Evolutionary conservation across 2,888 invertebrate genomes (phyloP).

Genomic region (Creontiades dilutus): DNA sequence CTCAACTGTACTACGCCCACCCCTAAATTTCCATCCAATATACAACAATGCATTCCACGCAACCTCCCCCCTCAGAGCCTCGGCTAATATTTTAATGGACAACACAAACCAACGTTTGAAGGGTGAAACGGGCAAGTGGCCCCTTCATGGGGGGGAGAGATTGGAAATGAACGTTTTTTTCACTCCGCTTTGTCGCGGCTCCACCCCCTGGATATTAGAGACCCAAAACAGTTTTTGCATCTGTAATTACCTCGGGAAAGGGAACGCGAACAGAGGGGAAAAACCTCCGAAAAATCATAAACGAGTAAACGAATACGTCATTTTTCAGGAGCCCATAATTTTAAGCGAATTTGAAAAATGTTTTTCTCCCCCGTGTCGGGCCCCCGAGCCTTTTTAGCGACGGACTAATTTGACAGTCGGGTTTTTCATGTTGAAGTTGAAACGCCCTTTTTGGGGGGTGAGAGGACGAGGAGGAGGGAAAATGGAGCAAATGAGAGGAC

Average conservation of each 20-base stretch:
- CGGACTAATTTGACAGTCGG: slow-evolving; percentile 23
- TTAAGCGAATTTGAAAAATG: slow-evolving; percentile 28
- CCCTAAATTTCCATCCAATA: not conserved
- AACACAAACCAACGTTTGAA: not conserved
- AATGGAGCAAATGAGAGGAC: not conserved
- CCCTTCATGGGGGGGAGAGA: not conserved
- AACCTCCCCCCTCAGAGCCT: not conserved
- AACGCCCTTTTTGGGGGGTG: not conserved
- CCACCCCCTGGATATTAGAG: not conserved
- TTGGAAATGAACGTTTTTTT: not conserved
- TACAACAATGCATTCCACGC: not conserved
- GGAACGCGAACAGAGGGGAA: not conserved
- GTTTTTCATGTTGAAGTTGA: not conserved
- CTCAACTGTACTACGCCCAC: not conserved
- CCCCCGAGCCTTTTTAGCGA: slow-evolving; percentile 2
- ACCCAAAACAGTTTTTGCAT: slow-evolving; percentile 14
- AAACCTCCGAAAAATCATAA: not conserved
- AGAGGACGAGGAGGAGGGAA: too few species aligned
- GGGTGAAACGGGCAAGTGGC: not conserved
- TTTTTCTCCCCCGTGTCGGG: not conserved
- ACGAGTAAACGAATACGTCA: slow-evolving; percentile 19
- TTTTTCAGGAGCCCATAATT: not conserved
- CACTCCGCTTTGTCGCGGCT: not conserved
- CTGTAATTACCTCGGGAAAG: not conserved
- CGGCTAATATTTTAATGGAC: slow-evolving; percentile 12